Conservation (phyloP, 2,888 invertebrate species). For the Tipula vernalis region DNA sequence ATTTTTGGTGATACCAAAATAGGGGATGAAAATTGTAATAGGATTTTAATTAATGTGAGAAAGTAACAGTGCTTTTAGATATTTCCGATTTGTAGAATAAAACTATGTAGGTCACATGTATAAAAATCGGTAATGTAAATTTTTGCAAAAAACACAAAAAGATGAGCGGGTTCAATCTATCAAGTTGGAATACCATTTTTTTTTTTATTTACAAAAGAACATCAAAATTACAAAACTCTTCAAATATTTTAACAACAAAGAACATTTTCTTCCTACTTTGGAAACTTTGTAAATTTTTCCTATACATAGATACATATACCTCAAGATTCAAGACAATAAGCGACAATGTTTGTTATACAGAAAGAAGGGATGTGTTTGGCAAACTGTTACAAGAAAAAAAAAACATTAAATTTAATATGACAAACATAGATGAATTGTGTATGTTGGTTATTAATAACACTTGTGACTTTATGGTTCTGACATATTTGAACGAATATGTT, state of each 20-base stretch:
- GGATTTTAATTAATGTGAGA: neutral
- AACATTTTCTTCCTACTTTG: neutral
- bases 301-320: too few relatives aligned
- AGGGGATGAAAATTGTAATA: neutral
- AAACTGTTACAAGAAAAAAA: neutral
- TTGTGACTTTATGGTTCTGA: constrained; percentile 7
- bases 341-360: neutral
- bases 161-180: too few relatives aligned
- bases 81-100: neutral
- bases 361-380: neutral
- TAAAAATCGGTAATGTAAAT: too few relatives aligned
- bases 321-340: neutral
- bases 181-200: too few relatives aligned
- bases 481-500: neutral
- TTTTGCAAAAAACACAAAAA: too few relatives aligned
- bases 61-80: neutral
- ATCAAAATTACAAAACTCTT: neutral
- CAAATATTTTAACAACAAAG: neutral
- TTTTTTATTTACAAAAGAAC: neutral
- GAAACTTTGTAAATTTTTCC: neutral
- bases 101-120: neutral
- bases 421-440: neutral
- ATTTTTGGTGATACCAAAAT: neutral
- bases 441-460: neutral
- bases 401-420: neutral